Evolutionary conservation across 2,113 vertebrate genomes (phyloP), one percentile per base, ranked within the genome.

Genomic region (Gobiocypris rarus): DNA sequence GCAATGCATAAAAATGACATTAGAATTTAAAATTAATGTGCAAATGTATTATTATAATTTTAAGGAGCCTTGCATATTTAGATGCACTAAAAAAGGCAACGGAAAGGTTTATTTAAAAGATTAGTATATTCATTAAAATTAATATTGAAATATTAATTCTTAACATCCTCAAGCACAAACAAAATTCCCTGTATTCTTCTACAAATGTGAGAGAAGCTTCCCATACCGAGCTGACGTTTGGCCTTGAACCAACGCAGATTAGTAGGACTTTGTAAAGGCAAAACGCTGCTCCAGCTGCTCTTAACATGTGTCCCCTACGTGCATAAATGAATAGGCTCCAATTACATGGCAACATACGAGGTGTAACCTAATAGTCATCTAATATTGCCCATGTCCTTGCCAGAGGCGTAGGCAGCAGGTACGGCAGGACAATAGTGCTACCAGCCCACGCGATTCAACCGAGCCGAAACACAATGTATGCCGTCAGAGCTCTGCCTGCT

Each of bases 281-380:
- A 84, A 73, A 73, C 41, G 75, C 61, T 58, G 54, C 31, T 80
- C 70, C 61, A 56, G 24, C 56, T 82, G 83, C 67, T 81, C 61
- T 86, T 83, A 87, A 87, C 69, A 61, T 63, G 79, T 85, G 67
- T 61, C 45, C 17, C 43, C 45, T 9, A 41, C 9, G 45, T 65
- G 59, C 71, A 61, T 75, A 82, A 84, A 90, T 81, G 80, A 83
- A 74, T 81, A 76, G 74, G 70, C 84, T 92, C 87, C 80, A 59
- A 75, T 92, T 89, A 87, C 90, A 87, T 82, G 69, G 71, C 59
- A 85, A 84, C 86, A 86, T 84, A 71, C 81, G 63, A 83, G 84
- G 73, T 58, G 89, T 81, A 91, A 91, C 84, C 83, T 74, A 88
- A 92, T 91, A 89, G 84, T 83, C 83, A 83, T 87, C 87, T 87